phyloP scores from a whole-genome alignment of 2,797 vertebrate genomes.

The Botia kubotai region DNA sequence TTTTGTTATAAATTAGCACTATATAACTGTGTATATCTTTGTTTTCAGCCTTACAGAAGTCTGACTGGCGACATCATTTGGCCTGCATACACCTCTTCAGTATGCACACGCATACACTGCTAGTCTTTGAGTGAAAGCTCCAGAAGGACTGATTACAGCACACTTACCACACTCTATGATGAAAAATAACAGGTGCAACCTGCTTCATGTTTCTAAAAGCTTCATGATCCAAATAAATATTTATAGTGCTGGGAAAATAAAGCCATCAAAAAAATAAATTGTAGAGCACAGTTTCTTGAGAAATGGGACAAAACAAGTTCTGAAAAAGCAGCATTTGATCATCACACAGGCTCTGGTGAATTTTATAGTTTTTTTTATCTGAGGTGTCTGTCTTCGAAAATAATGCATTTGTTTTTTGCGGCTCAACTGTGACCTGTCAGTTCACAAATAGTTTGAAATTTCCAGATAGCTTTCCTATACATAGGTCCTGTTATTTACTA shows the following conservation, averaged over 20 bases:
- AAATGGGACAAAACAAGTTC: not conserved
- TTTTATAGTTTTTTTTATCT: not conserved
- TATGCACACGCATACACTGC: conserved; percentile 52
- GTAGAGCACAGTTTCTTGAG: not conserved
- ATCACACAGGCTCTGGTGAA: not conserved
- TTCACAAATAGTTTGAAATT: not conserved
- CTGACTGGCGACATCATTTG: conserved; percentile 57
- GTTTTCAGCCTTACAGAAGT: conserved; percentile 1
- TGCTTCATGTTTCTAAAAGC: conserved; percentile 20
- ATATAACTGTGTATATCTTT: not conserved
- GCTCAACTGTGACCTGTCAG: not conserved
- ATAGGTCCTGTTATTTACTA: no score
- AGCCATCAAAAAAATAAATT: not conserved
- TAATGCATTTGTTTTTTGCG: not conserved
- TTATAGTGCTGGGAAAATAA: conserved; percentile 25
- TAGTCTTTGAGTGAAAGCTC: conserved; percentile 40
- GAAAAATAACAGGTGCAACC: conserved; percentile 44
- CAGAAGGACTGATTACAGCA: conserved; percentile 50
- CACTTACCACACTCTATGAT: conserved; percentile 47
- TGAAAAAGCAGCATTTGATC: not conserved
- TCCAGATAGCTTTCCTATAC: no score
- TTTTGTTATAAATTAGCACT: not conserved
- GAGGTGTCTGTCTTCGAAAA: not conserved
- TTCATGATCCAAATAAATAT: conserved; percentile 26
- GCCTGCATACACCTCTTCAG: conserved; percentile 39